Evolutionary conservation across 2,113 vertebrate genomes (phyloP), one percentile per base, ranked within the genome.

Genomic region (Cynocephalus volans): DNA sequence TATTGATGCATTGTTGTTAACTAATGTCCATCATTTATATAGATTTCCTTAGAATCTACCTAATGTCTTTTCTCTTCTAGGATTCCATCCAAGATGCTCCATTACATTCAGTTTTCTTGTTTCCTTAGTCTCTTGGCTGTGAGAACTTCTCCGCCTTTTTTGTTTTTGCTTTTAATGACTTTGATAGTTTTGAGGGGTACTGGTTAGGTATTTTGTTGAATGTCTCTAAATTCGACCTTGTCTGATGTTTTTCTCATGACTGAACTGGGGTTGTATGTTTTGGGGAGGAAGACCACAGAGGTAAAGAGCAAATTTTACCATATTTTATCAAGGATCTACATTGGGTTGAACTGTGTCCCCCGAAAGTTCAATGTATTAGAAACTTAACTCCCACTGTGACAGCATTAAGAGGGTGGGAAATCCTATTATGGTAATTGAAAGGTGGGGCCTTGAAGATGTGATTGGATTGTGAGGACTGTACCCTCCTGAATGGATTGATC

Each of bases 231-330:
- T 0, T 90, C 14, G 41, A 83, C 41, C 73, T 90, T 83, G 17
- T 70, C n/a, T 72, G 69, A 67, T 94, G 31, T 79, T 64, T 95
- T 86, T 31, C 14, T 85, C 48, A 58, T 85, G 33, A 60, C 72
- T 33, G 67, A 17, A 48, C 48, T 69, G 33, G 28, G n/a, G 7
- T 52, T 80, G 1, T 69, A 9, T 83, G 13, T 60, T 31, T 92
- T 54, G 36, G 60, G 45, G 10, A 82, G 11, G 56, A 69, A 50
- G 62, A 48, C 50, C 31, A 50, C 7, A 75, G 58, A 92, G 15
- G 11, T 67, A 58, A 77, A 92, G 48, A 15, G 9, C 5, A n/a
- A n/a, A 54, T 96, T 94, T 88, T 86, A 82, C 31, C 65, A 82
- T 24, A n/a, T 45, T 5, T 7, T 73, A n/a, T 64, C 33, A 77